Conservation (phyloP, 2,888 invertebrate species). For the Aphidoletes aphidimyza region DNA sequence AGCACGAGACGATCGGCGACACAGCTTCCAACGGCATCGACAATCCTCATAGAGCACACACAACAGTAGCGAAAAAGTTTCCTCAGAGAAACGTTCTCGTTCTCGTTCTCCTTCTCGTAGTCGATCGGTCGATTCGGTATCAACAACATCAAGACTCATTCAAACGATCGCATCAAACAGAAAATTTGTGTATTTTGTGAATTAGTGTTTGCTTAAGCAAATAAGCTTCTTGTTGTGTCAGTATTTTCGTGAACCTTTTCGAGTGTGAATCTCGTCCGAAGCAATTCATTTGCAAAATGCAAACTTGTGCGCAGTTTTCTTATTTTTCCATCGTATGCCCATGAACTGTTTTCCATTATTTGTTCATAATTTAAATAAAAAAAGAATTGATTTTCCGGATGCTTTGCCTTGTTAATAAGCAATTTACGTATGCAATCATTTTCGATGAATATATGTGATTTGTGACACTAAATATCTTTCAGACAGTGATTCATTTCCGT, state of each 20-base stretch:
- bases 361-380: background rate
- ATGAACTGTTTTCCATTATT: too few relatives aligned
- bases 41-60: too few relatives aligned
- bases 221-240: background rate
- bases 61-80: background rate
- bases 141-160: background rate
- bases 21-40: too few relatives aligned
- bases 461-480: background rate
- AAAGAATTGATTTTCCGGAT: background rate
- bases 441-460: too few relatives aligned
- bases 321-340: background rate
- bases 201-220: background rate
- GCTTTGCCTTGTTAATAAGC: background rate
- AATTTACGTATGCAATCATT: background rate
- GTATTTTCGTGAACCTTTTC: constrained; percentile 42
- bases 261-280: constrained; percentile 8
- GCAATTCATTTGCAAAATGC: background rate
- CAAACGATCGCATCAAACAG: background rate
- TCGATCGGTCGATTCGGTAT: background rate
- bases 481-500: background rate
- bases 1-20: too few relatives aligned
- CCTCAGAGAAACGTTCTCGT: background rate
- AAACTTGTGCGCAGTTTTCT: background rate
- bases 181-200: background rate
- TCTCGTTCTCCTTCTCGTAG: too few relatives aligned